These are phyloP conservation scores for Drosophila falleni DNA, from an alignment of 2,888 invertebrate species.

Conservation along the genomic window DNA sequence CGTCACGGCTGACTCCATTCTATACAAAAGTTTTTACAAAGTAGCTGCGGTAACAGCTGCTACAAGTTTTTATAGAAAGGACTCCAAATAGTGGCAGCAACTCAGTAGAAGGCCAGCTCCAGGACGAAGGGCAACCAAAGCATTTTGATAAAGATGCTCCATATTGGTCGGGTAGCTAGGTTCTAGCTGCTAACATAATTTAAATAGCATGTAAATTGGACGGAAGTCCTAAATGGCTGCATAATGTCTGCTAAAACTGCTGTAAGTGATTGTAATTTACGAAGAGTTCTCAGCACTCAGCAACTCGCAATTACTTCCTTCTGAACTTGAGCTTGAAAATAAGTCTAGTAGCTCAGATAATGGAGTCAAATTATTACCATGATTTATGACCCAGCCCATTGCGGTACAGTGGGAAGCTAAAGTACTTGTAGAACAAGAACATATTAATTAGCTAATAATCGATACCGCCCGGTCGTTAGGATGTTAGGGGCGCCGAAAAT, in stretches of 20 bases:
- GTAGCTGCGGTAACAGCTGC: conserved; percentile 70
- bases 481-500: no score
- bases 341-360: conserved; percentile 24
- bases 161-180: conserved; percentile 57
- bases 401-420: background rate
- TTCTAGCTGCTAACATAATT: conserved; percentile 69
- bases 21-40: conserved; percentile 79
- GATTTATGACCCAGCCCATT: conserved; percentile 26
- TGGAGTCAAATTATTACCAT: conserved; percentile 25
- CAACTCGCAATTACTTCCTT: conserved; percentile 35
- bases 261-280: conserved; percentile 81
- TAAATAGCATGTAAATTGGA: conserved; percentile 82
- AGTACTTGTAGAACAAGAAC: background rate
- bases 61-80: conserved; percentile 69
- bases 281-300: conserved; percentile 54
- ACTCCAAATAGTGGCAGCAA: conserved; percentile 44
- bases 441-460: conserved; percentile 2
- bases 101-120: conserved; percentile 47
- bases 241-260: conserved; percentile 79
- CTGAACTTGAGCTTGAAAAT: conserved; percentile 39
- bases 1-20: conserved; percentile 31
- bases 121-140: conserved; percentile 46
- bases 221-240: conserved; percentile 81
- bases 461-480: no score
- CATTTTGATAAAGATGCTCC: conserved; percentile 77